Evolutionary conservation across 1,140 invertebrate genomes (phyloP), one percentile per base, ranked within the genome.

Genomic region (Olivierus martensii): DNA sequence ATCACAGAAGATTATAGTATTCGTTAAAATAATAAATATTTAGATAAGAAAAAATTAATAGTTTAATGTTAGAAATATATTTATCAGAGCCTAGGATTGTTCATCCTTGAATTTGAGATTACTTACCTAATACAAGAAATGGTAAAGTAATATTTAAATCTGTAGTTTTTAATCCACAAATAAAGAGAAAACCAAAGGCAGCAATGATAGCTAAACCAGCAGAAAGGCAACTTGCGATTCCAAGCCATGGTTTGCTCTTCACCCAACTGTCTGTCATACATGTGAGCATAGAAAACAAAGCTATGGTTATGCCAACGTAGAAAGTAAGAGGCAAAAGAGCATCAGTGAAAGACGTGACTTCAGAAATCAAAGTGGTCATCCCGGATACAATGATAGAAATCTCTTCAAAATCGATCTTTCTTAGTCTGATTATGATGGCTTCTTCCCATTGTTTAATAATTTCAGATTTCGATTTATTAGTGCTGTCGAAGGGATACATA

Each of bases 101-200:
- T n/a, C n/a, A n/a, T n/a, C n/a, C n/a, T n/a, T n/a, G n/a, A n/a
- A n/a, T n/a, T n/a, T n/a, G n/a, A 28, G 9, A 28, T 2, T 18
- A 74, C 79, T 82, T 76, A 94, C 90, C 89, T 56, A 94, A 82
- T 80, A 93, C 89, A 39, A 95, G 77, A 64, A 94, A 93, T 4
- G 90, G 90, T 2, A 89, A 88, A 0, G 89, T 87, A 48, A 93
- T 76, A 69, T 93, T 92, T 53, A 95, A 87, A n/a, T 87, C 88
- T 61, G 94, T 94, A 67, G 94, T 94, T 55, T 87, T 82, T 35
- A 91, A 78, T 7, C 87, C 88, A 44, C 83, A 73, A 69, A 93
- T 91, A 67, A 90, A 83, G 53, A 89, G 83, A 44, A 88, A 70
- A 36, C 92, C 91, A 62, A 95, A 94, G 0, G 88, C 87, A 3